Evolutionary conservation across 2,113 vertebrate species (phyloP), one percentile per base, ranked within the genome.

Genomic region (Capra hircus): DNA sequence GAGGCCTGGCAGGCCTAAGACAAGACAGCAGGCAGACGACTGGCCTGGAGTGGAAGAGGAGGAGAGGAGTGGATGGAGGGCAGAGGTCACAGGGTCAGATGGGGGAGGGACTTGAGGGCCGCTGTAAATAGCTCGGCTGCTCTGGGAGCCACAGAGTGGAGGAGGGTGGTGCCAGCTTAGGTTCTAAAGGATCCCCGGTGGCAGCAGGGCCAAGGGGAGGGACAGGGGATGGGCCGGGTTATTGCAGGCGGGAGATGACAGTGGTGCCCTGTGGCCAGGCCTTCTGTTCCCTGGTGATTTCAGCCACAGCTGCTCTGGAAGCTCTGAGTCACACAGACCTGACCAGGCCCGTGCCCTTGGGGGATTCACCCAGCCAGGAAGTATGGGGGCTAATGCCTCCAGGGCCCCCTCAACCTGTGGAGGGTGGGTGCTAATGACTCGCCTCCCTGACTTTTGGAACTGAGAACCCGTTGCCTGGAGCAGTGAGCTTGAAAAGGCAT

Each of bases 181-280:
- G 28, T 9, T 50, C 15, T 78, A 30, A 23, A 27, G 19, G 52
- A 21, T 81, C 16, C 12, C 28, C 1, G 48, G 48, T 10, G 6
- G 43, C 48, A 30, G 1, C 27, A 52, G 88, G n/a, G 43, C 64
- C 40, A 33, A 71, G 91, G 57, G 33, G 8, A 16, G 59, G 50
- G 85, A 10, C 55, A 60, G 84, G 36, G 48, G 30, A 64, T 19
- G 25, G 27, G 25, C n/a, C 12, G 11, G 28, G 14, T 6, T 59
- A 14, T 4, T 12, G 71, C 4, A 36, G 23, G 11, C 0, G 0
- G 43, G 82, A 50, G 55, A 3, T 0, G 25, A 27, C 59, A 25
- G 21, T 9, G 48, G 45, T 21, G 27, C 25, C 45, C 33, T 16
- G 1, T 36, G 48, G 21, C 55, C 1, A 2, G 1, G 23, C 94